Conservation (phyloP, 2,888 invertebrate genomes). For the Alloscopus bannaensis region DNA sequence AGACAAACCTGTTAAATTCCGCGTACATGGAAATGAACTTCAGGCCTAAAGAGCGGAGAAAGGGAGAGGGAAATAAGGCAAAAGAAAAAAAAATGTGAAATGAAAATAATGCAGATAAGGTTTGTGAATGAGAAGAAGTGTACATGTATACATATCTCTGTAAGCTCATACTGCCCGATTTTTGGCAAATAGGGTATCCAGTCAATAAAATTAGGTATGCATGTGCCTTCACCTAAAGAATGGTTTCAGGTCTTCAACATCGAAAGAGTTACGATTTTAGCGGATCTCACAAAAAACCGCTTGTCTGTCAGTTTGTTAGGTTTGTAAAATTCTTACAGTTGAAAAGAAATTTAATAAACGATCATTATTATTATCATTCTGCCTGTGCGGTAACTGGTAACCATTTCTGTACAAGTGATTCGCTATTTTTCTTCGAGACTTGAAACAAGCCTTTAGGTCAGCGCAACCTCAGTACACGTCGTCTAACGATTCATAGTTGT, state of each 20-base stretch:
- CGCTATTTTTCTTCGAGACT: not conserved
- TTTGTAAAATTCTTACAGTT: no score
- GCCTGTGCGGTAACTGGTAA: no score
- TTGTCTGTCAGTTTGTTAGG: no score
- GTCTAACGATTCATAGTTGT: not conserved
- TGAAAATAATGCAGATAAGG: constrained; percentile 30
- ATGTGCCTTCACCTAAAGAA: constrained; percentile 5
- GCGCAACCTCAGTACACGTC: no score
- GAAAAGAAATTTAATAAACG: constrained; percentile 12
- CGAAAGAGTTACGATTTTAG: no score
- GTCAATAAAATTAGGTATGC: constrained; percentile 49
- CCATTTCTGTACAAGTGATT: no score
- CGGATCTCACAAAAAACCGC: no score
- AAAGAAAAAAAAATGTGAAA: constrained; percentile 10
- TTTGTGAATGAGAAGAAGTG: not conserved
- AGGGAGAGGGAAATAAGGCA: constrained; percentile 2
- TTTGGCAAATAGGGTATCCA: constrained; percentile 26
- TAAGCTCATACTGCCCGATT: not conserved
- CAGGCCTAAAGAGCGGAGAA: no score
- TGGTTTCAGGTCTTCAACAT: constrained; percentile 9
- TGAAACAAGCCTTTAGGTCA: constrained; percentile 18
- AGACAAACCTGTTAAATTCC: no score
- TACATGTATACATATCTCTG: not conserved
- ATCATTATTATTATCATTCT: constrained; percentile 32
- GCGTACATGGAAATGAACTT: no score